These are phyloP conservation scores for Glyphotaelius pellucidus DNA, from an alignment of 2,888 invertebrate species.

Conservation along the genomic window DNA sequence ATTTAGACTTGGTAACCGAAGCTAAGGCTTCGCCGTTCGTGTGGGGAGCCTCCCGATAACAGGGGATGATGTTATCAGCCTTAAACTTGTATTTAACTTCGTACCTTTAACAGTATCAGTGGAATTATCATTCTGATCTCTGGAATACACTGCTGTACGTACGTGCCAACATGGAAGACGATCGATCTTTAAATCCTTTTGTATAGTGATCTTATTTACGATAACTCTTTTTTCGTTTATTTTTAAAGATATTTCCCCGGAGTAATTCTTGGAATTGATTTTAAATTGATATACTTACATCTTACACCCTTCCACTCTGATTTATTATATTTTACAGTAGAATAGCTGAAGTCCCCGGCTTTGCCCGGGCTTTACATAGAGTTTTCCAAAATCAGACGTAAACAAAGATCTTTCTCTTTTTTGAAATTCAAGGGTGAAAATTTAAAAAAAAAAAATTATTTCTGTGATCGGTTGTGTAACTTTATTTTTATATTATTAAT, in stretches of 20 bases:
- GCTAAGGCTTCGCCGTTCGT: not conserved
- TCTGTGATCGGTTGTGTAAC: too few relatives aligned
- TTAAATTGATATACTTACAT: not conserved
- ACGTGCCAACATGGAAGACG: not conserved
- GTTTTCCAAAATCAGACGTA: too few relatives aligned
- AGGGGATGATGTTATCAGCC: not conserved
- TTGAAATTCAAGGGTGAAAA: too few relatives aligned
- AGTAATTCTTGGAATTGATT: not conserved
- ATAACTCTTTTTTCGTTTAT: not conserved
- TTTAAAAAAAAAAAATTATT: too few relatives aligned
- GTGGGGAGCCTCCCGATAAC: not conserved
- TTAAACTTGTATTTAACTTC: not conserved
- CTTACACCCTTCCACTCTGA: not conserved
- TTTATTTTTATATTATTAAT: too few relatives aligned
- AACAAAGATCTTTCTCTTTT: too few relatives aligned
- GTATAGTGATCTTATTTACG: not conserved
- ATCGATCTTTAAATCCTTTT: not conserved
- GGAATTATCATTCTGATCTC: not conserved
- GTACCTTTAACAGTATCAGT: not conserved
- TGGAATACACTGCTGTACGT: not conserved
- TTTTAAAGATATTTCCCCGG: not conserved
- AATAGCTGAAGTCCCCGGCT: not conserved
- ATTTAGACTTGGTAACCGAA: slow-evolving; percentile 30
- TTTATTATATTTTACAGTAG: not conserved
- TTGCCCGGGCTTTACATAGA: too few relatives aligned